Evolutionary conservation across 1,140 invertebrate genomes (phyloP), one percentile per base, ranked within the genome.

Genomic region (Drosophila asahinai): DNA sequence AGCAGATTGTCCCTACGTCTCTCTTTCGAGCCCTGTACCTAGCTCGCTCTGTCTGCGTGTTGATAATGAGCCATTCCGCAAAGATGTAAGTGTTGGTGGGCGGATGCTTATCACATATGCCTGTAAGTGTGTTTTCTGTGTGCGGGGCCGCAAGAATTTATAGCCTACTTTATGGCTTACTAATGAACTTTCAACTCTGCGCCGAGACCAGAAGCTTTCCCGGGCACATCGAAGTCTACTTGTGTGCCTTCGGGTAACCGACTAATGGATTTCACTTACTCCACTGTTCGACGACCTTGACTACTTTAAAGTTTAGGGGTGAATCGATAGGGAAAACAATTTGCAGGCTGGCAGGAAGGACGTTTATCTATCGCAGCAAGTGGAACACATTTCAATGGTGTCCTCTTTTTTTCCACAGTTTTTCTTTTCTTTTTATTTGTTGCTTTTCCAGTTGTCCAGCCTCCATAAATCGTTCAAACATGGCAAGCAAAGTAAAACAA

Each of bases 111-210:
- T 80, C 75, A 22, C 57, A 70, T 59, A 73, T 80, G 75, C 12
- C 8, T 38, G 52, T 22, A 8, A 9, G 30, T 77, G 66, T 82
- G 65, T 71, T 59, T 33, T 57, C 52, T 45, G 60, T 75, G 55
- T 75, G 83, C 52, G 75, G 75, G 64, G 45, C 65, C 65, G 45
- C 78, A 58, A 66, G 66, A 81, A 89, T 89, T 89, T 89, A 89
- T 89, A 84, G 86, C 82, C 86, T 84, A 81, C 86, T 90, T 89
- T 89, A 89, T 90, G 84, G 84, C 84, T 89, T 89, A 89, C 84
- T 89, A 89, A 89, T 89, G 84, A 89, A 89, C 84, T 89, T 89
- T 89, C 84, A 89, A 90, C 84, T 89, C 82, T 65, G 62, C 49
- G 42, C 19, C 33, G 14, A 51, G 63, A 66, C 40, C 25, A 62